These are phyloP conservation scores for Struthio camelus DNA, from an alignment of 2,113 vertebrate genomes.

Conservation along the genomic window DNA sequence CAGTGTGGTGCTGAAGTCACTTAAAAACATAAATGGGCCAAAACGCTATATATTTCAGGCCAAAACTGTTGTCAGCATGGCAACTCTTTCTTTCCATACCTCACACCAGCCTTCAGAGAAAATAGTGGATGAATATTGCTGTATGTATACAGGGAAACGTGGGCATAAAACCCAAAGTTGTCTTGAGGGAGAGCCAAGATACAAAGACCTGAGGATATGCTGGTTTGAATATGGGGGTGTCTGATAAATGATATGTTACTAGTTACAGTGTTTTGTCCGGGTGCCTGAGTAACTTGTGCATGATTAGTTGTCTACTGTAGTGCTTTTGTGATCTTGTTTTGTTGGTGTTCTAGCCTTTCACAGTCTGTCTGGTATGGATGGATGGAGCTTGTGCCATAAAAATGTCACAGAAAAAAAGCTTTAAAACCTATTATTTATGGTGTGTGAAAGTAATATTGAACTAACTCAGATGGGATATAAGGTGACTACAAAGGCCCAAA, in stretches of 20 bases:
- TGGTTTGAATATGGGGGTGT: background rate
- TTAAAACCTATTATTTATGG: constrained; percentile 40
- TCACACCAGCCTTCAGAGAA: background rate
- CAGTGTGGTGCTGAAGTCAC: constrained; percentile 55
- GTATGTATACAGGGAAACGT: background rate
- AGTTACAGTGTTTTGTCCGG: constrained; percentile 34
- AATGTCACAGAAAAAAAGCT: constrained; percentile 36
- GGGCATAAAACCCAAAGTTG: background rate
- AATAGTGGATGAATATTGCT: background rate
- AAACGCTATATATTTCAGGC: constrained; percentile 32
- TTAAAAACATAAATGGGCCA: constrained; percentile 48
- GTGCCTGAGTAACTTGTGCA: constrained; percentile 14
- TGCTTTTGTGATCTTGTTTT: constrained; percentile 65
- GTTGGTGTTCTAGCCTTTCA: constrained; percentile 62
- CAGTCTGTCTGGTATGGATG: constrained; percentile 50
- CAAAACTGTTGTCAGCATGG: constrained; percentile 16
- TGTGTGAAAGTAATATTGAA: constrained; percentile 33
- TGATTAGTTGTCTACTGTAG: constrained; percentile 46
- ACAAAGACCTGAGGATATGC: background rate
- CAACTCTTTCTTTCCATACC: background rate
- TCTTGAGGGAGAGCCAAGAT: background rate
- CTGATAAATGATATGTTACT: background rate
- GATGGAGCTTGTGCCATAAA: constrained; percentile 53
- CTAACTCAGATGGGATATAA: background rate
- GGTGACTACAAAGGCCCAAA: background rate